Base-by-base conservation (phyloP, 2,113 vertebrate genomes). In the Hippocampus abdominalis region DNA sequence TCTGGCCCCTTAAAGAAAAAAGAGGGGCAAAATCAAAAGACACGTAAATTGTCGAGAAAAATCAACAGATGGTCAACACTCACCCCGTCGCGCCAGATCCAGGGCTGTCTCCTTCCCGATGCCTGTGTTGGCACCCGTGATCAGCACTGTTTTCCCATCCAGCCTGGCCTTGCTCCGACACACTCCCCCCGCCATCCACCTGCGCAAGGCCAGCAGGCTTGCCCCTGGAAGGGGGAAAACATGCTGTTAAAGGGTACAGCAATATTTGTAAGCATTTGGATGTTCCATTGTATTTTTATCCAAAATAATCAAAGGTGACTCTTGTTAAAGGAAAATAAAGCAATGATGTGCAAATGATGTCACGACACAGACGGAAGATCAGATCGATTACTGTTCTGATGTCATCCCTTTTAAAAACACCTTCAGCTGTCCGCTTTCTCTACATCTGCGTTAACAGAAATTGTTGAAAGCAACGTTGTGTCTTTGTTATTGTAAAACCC, bases 51-150 rank as follows among this genome's bases (percentile, higher is more conserved):
- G 23, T 15, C 27, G 23, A 44, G 7, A 15, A 64, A 18, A 23
- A 49, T 48, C 12, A 9, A 23, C 18, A 39, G 2, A 23, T 21
- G 21, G 20, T n/a, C 2, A 59, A 4, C 13, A 8, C 62, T 68
- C 25, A 91, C 90, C 91, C 84, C 91, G 84, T 46, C 49, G 32
- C 32, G 91, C 91, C 82, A 92, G 80, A 44, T 92, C 89, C 75
- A 87, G 39, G 36, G 91, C 90, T 2, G 89, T 91, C 83, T 92
- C 89, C 74, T 92, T 92, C 51, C 92, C 91, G 71, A 92, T 92
- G 60, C 91, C 91, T 44, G 91, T 89, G 87, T 92, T 92, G 53
- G 89, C 90, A 62, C 92, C 91, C 2, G 91, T 92, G 63, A 92
- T 90, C 23, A 93, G 77, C 61, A 92, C 89, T 36, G 91, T 93